These are phyloP conservation scores for Crepidodera aurea DNA, from an alignment of 2,888 invertebrate genomes.

Conservation along the genomic window DNA sequence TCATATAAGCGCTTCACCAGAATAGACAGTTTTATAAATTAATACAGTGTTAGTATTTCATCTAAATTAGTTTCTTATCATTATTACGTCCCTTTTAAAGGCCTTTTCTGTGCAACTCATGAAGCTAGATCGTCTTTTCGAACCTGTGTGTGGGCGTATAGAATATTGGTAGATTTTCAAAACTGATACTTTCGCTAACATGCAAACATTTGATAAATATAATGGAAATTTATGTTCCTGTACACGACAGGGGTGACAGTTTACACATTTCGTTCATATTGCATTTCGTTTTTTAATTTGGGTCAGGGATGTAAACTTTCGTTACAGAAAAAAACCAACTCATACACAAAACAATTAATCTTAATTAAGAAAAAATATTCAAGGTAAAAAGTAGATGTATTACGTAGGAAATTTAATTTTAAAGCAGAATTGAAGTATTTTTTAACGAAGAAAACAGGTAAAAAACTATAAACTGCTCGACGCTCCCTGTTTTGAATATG, in stretches of 20 bases:
- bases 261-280: background rate
- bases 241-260: background rate
- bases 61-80: background rate
- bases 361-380: background rate
- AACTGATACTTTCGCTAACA: background rate
- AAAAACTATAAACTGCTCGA: too few species aligned
- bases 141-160: background rate
- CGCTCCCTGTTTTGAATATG: too few species aligned
- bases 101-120: too few species aligned
- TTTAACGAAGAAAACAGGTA: too few species aligned
- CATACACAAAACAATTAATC: background rate
- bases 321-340: background rate
- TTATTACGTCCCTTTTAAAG: background rate
- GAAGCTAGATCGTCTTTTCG: too few species aligned
- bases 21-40: too few species aligned
- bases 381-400: too few species aligned
- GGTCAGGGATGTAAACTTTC: slow-evolving; percentile 5
- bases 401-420: too few species aligned
- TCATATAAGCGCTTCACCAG: too few species aligned
- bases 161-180: background rate
- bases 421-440: too few species aligned
- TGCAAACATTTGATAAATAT: slow-evolving; percentile 5
- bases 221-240: slow-evolving; percentile 3
- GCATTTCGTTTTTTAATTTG: background rate
- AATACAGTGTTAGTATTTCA: too few species aligned